Evolutionary conservation across 1,140 invertebrate species (phyloP), one percentile per base, ranked within the genome.

Genomic region (Thaumetopoea pityocampa): DNA sequence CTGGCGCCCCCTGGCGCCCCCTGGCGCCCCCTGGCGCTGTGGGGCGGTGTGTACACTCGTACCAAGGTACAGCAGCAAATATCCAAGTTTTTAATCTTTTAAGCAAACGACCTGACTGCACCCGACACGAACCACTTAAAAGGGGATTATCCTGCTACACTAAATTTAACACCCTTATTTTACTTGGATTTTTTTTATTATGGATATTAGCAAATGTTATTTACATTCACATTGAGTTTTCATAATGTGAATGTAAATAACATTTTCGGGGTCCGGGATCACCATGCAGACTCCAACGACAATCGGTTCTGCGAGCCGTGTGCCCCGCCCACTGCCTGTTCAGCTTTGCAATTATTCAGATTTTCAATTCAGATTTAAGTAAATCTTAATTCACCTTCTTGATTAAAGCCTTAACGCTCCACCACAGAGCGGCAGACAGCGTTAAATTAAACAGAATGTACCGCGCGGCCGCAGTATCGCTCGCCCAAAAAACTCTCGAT

Each of bases 61-160:
- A n/a, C n/a, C n/a, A n/a, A n/a, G n/a, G n/a, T n/a, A n/a, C n/a
- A n/a, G n/a, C n/a, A n/a, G n/a, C n/a, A n/a, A n/a, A n/a, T n/a
- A n/a, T n/a, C 42, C 38, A 58, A 63, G 47, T 59, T 63, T 63
- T 63, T 59, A 63, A 63, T 63, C 59, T 63, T 54, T 47, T 54
- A 48, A 50, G 59, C 44, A 40, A 58, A 36, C 29, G 24, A 40
- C 28, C 23, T 30, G 26, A 22, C n/a, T n/a, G n/a, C n/a, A n/a
- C 10, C 29, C 43, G 28, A 35, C 48, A 10, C 9, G 18, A 51
- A 43, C 48, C 52, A 51, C 48, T 54, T 47, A 48, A 22, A 15
- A 14, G 26, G 8, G 34, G 51, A 57, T 64, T 53, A 64, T 53
- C 53, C 61, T 50, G 49, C 56, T 47, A 57, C 60, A 56, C 57